These are phyloP conservation scores for Micrasema minimum DNA, from an alignment of 1,140 invertebrate species.

Conservation along the genomic window DNA sequence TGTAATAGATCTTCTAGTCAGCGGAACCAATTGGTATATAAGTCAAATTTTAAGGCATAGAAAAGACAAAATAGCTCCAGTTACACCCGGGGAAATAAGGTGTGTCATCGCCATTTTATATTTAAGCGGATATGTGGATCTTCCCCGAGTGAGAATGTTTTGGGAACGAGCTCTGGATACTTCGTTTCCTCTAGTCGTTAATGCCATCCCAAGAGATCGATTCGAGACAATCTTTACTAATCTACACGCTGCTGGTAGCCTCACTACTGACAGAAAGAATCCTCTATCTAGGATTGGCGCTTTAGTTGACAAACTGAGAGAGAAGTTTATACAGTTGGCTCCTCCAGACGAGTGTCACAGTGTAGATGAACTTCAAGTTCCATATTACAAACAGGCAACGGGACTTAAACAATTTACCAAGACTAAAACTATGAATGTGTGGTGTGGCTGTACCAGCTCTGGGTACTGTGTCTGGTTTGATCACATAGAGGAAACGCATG, in stretches of 20 bases:
- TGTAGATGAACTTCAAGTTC: conserved; percentile 40
- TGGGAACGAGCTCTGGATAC: conserved; percentile 50
- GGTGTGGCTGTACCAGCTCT: conserved; percentile 47
- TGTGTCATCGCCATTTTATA: conserved; percentile 49
- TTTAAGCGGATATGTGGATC: conserved; percentile 47
- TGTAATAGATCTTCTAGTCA: conserved; percentile 41
- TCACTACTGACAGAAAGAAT: conserved; percentile 31
- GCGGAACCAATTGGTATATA: conserved; percentile 48
- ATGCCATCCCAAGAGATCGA: conserved; percentile 50
- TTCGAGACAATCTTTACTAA: conserved; percentile 53
- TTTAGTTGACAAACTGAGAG: conserved; percentile 39
- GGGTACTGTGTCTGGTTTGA: conserved; percentile 51
- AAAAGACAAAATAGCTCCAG: conserved; percentile 40
- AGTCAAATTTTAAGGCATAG: conserved; percentile 35
- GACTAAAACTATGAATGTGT: conserved; percentile 45
- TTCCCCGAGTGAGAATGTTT: conserved; percentile 48
- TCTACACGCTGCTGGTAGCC: conserved; percentile 44
- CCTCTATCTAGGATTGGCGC: conserved; percentile 40
- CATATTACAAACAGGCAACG: conserved; percentile 42
- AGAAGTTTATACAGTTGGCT: conserved; percentile 41
- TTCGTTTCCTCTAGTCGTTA: conserved; percentile 50
- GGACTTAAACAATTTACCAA: conserved; percentile 42
- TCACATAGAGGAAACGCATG: conserved; percentile 39
- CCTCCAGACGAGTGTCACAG: conserved; percentile 44
- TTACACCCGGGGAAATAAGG: conserved; percentile 45